phyloP scores from a whole-genome alignment of 2,797 vertebrate species.

The Typhlichthys subterraneus region DNA sequence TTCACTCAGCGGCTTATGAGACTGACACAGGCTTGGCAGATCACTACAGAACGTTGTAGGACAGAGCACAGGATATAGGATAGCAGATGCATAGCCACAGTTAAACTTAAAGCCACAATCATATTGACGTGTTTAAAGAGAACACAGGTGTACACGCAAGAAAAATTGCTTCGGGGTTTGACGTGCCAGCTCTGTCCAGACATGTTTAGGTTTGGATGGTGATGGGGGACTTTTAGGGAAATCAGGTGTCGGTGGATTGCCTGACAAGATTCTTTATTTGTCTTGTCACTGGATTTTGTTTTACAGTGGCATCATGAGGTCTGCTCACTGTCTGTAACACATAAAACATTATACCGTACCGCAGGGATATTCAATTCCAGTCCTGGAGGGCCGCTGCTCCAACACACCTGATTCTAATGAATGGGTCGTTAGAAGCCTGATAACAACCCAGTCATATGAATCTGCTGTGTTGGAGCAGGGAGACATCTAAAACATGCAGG shows the following conservation, averaged over 20 bases:
- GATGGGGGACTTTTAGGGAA: conserved; percentile 8
- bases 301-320: background rate
- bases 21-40: conserved; percentile 19
- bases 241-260: background rate
- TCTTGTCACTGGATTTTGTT: conserved; percentile 1
- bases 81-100: too few relatives aligned
- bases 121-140: background rate
- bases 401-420: too few relatives aligned
- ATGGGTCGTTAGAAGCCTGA: too few relatives aligned
- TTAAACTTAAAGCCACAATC: conserved; percentile 30
- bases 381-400: too few relatives aligned
- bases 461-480: too few relatives aligned
- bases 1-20: conserved; percentile 60
- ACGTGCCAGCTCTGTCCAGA: too few relatives aligned
- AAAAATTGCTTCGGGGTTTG: background rate
- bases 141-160: background rate
- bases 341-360: background rate
- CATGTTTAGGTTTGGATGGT: conserved; percentile 16
- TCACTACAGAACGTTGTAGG: conserved; percentile 29
- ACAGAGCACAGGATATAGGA: conserved; percentile 33
- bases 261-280: background rate
- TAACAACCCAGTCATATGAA: too few relatives aligned
- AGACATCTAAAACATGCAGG: too few relatives aligned
- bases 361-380: too few relatives aligned
- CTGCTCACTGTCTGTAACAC: background rate